A percentile compares a stretch with the other conserved stretches of the same genome.
phyloP scores from a whole-genome alignment of 2,113 vertebrate genomes.

The Melanerpes aurifrons region DNA sequence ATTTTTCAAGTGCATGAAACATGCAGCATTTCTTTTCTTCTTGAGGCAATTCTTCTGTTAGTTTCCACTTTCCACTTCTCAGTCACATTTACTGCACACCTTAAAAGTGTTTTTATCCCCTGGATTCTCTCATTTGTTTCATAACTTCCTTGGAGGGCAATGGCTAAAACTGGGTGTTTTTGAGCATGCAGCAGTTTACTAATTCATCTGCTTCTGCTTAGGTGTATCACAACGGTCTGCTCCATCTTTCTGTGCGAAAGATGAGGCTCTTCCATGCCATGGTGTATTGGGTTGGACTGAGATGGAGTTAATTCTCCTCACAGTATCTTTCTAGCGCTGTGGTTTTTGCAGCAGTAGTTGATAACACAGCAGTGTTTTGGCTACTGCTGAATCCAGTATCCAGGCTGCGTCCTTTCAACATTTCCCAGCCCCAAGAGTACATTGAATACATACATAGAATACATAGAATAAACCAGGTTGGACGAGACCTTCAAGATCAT shows the following conservation, averaged over 20 bases:
- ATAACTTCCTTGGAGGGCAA: not conserved
- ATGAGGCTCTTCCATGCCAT: not conserved
- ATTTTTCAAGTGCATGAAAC: accelerated
- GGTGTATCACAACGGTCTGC: not conserved
- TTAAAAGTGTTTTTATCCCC: not conserved
- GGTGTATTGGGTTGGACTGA: too few relatives aligned
- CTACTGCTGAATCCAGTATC: too few relatives aligned
- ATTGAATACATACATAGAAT: too few relatives aligned
- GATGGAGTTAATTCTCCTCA: too few relatives aligned
- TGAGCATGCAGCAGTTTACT: not conserved
- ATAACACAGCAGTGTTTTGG: too few relatives aligned
- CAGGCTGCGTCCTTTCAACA: too few relatives aligned
- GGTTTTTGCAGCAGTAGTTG: too few relatives aligned
- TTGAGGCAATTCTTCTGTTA: not conserved
- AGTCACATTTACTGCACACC: not conserved
- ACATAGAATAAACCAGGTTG: too few relatives aligned
- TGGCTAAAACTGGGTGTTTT: accelerated
- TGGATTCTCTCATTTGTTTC: not conserved
- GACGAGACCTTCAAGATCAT: too few relatives aligned
- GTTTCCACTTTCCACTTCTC: not conserved
- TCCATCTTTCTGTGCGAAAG: not conserved
- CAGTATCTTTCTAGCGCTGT: too few relatives aligned
- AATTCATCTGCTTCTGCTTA: not conserved
- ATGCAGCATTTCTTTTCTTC: not conserved
- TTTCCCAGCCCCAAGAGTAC: too few relatives aligned